These are phyloP conservation scores for Argyresthia goedartella DNA, from an alignment of 2,888 invertebrate genomes.

Conservation along the genomic window DNA sequence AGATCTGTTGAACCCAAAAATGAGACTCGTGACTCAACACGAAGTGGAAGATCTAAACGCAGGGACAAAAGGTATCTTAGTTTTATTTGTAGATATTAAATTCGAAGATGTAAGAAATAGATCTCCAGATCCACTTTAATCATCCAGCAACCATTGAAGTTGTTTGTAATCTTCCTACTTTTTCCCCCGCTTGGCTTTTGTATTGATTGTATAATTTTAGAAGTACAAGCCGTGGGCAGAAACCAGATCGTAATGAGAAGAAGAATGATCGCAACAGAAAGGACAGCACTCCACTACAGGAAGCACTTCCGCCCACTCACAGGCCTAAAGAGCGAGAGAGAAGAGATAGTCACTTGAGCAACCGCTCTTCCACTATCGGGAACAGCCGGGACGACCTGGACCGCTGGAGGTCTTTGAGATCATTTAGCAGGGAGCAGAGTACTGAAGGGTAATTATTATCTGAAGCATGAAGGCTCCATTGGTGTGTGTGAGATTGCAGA, in stretches of 20 bases:
- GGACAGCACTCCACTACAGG: slow-evolving; percentile 20
- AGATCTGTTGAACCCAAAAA: slow-evolving; percentile 19
- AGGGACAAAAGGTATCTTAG: slow-evolving; percentile 47
- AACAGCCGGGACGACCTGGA: slow-evolving; percentile 61
- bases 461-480: too few species aligned
- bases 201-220: too few species aligned
- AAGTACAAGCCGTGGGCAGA: slow-evolving; percentile 57
- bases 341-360: slow-evolving; percentile 54
- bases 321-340: slow-evolving; percentile 24
- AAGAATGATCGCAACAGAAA: slow-evolving; percentile 42
- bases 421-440: slow-evolving; percentile 63
- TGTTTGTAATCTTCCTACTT: too few species aligned
- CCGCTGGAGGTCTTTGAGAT: slow-evolving; percentile 56
- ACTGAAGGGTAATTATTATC: slow-evolving; percentile 42
- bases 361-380: slow-evolving; percentile 56
- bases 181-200: too few species aligned
- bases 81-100: too few species aligned
- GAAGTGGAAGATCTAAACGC: slow-evolving; percentile 41
- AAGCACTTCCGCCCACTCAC: not conserved
- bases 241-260: slow-evolving; percentile 32
- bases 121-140: too few species aligned
- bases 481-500: too few species aligned
- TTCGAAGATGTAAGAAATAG: too few species aligned
- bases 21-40: slow-evolving; percentile 42
- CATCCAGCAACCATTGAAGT: too few species aligned